These are phyloP conservation scores for Melanogrammus aeglefinus DNA, from an alignment of 2,797 vertebrate genomes.

Conservation along the genomic window DNA sequence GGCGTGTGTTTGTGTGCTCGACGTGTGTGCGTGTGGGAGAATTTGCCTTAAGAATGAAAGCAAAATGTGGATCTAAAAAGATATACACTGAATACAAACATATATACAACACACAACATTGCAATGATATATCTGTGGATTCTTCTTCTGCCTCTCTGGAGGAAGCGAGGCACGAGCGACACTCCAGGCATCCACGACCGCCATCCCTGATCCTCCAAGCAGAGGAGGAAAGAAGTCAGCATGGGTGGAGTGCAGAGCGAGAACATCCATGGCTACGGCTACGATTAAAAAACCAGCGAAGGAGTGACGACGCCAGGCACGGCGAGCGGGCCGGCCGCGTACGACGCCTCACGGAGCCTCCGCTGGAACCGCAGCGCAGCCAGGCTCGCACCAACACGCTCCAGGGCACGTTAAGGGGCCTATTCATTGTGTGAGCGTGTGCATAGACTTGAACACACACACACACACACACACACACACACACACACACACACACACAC, in stretches of 20 bases:
- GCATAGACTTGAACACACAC: background rate
- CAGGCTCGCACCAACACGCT: background rate
- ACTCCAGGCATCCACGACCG: background rate
- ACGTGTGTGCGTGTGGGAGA: background rate
- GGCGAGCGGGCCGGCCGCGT: background rate
- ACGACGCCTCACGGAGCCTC: background rate
- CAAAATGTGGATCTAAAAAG: background rate
- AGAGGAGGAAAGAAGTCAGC: background rate
- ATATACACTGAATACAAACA: background rate
- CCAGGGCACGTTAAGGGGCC: background rate
- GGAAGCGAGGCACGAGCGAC: background rate
- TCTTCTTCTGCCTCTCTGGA: background rate
- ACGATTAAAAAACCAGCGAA: too few relatives aligned
- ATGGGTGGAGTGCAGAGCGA: background rate
- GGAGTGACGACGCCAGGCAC: background rate
- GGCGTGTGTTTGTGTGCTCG: background rate
- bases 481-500: slow-evolving; percentile 16
- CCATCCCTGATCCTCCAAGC: background rate
- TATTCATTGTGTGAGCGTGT: background rate
- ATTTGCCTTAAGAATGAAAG: background rate
- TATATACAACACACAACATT: background rate
- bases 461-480: slow-evolving; percentile 17
- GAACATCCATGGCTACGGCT: too few relatives aligned
- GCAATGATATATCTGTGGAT: background rate
- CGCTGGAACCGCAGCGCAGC: background rate